Conservation (phyloP, 2,888 invertebrate species). For the Acheta domesticus region DNA sequence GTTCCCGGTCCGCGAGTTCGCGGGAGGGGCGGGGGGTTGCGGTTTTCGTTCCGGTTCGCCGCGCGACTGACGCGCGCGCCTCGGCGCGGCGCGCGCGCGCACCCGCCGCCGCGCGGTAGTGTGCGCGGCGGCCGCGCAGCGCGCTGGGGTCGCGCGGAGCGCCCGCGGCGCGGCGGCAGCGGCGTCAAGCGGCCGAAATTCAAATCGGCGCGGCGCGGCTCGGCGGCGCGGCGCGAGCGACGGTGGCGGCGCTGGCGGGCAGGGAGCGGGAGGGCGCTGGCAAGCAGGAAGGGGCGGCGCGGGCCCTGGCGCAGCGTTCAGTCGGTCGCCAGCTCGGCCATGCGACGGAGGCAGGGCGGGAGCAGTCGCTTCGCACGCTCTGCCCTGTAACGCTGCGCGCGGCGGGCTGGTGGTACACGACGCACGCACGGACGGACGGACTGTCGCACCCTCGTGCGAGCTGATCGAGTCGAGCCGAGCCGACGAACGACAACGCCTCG, state of each 20-base stretch:
- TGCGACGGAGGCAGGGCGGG: not conserved
- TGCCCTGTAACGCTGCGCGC: not conserved
- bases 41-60: too few species aligned
- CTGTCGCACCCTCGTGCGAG: not conserved
- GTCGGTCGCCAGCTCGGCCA: not conserved
- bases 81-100: too few species aligned
- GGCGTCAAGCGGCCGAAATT: conserved; percentile 9
- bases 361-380: not conserved
- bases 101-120: too few species aligned
- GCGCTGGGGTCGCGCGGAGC: not conserved
- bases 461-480: too few species aligned
- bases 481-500: too few species aligned
- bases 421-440: not conserved
- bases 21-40: too few species aligned
- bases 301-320: not conserved
- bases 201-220: not conserved
- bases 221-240: not conserved
- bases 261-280: not conserved
- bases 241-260: not conserved
- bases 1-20: too few species aligned
- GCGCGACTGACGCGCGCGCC: too few species aligned
- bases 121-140: too few species aligned
- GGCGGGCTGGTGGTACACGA: not conserved
- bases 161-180: not conserved
- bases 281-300: not conserved